Evolutionary conservation across 2,888 invertebrate genomes (phyloP).

Genomic region (Drosophila stalkeri): DNA sequence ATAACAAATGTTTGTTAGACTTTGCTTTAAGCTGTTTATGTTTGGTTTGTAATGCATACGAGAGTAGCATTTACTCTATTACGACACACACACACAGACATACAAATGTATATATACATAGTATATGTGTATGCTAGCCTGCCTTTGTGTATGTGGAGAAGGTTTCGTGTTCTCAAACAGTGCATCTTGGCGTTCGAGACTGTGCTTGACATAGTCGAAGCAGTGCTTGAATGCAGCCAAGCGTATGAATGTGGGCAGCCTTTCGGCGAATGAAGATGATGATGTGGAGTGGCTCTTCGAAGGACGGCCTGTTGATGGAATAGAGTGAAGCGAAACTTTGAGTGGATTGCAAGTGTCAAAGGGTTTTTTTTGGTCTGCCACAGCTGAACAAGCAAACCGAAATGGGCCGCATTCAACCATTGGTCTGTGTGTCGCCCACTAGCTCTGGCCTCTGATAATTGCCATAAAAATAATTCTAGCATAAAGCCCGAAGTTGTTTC

Average conservation of each 20-base stretch:
- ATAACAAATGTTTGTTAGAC: constrained; percentile 29
- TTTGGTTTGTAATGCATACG: constrained; percentile 61
- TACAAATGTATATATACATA: constrained; percentile 10
- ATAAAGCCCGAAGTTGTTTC: neutral
- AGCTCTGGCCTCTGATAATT: constrained; percentile 21
- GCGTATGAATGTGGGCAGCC: constrained; percentile 50
- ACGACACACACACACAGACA: constrained; percentile 21
- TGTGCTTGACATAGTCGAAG: constrained; percentile 33
- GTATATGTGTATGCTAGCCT: constrained; percentile 6
- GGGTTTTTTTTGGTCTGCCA: constrained; percentile 59
- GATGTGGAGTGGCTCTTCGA: constrained; percentile 34
- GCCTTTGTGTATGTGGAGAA: constrained; percentile 10
- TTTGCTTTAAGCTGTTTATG: constrained; percentile 68
- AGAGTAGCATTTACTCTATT: constrained; percentile 46
- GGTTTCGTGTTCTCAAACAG: constrained; percentile 14
- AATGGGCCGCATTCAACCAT: constrained; percentile 50
- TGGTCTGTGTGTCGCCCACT: constrained; percentile 29
- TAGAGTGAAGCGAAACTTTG: constrained; percentile 6
- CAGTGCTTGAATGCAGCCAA: constrained; percentile 46
- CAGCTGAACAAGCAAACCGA: constrained; percentile 40
- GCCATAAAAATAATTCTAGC: constrained; percentile 31
- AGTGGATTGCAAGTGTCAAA: constrained; percentile 61
- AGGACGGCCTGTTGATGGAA: constrained; percentile 46
- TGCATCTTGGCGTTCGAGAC: constrained; percentile 27
- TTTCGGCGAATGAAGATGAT: constrained; percentile 35